These are phyloP conservation scores for Aphis gossypii DNA, from an alignment of 1,140 invertebrate genomes.

Conservation along the genomic window DNA sequence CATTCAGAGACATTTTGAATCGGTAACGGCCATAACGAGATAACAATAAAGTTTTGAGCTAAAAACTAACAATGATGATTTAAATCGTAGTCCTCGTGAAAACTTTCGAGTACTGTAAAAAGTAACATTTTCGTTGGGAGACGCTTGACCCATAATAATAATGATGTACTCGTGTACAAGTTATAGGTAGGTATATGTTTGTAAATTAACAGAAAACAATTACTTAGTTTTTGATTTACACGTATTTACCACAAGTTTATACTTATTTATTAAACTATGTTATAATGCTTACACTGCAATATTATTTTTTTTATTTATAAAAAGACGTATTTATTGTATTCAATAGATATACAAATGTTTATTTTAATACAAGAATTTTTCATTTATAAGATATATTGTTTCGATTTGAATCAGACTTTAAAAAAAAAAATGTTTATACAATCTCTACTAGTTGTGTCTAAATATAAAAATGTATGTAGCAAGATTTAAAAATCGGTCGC, in stretches of 20 bases:
- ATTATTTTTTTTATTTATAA: neutral
- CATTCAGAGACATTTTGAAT: neutral
- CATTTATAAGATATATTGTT: neutral
- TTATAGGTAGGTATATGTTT: neutral
- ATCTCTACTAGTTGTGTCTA: neutral
- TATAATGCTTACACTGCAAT: neutral
- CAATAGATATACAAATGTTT: neutral
- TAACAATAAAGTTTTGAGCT: constrained; percentile 10
- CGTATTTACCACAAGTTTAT: neutral
- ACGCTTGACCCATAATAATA: neutral
- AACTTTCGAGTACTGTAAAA: neutral
- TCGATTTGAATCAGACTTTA: neutral
- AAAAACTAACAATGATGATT: constrained; percentile 18
- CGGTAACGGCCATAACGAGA: neutral
- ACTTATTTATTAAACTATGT: neutral
- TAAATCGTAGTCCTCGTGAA: neutral
- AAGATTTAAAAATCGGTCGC: neutral
- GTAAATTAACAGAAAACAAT: neutral
- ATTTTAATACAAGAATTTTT: neutral
- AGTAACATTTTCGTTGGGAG: neutral
- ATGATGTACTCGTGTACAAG: neutral
- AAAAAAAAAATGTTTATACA: neutral
- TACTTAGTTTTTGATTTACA: neutral
- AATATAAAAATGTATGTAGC: neutral
- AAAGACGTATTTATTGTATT: neutral